Evolutionary conservation across 1,140 invertebrate species (phyloP), one percentile per base, ranked within the genome.

Genomic region (Melanaphis sacchari): DNA sequence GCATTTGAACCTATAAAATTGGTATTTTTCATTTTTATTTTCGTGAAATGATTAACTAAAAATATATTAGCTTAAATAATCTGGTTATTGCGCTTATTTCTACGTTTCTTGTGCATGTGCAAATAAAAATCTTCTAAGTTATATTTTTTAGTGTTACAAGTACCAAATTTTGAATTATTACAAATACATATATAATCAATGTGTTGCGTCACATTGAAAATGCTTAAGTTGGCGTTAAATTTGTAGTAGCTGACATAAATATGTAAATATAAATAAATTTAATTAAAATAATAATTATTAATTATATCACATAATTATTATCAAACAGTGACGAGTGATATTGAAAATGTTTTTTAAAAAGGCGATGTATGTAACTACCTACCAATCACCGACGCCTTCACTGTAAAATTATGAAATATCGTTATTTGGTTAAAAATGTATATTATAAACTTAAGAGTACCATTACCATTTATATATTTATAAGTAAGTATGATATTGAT

Each of bases 211-310:
- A 76, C 59, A 76, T 76, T 76, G 59, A 36, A 76, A n/a, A 76
- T 76, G 59, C 15, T 76, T n/a, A 76, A 76, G 59, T 76, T 76
- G 59, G 59, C 59, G 59, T 76, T 76, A 76, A 76, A 76, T 76
- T n/a, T 31, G 15, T 76, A 76, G 59, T 76, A 76, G 59, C 15
- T n/a, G 59, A 26, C 54, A 66, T 66, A n/a, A 66, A 66, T 66
- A 66, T 31, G 59, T 3, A 4, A 3, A 18, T 49, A 66, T 15
- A 4, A 66, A 76, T 76, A n/a, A 76, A 76, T n/a, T 18, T 76
- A 76, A 76, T 76, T 76, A 76, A 76, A 76, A 76, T 15, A 76
- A 76, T 76, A 76, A 76, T 76, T 76, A 76, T n/a, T 76, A 76
- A 76, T 76, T 76, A 76, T n/a, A 36, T 76, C 59, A 76, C 59